A percentile compares a stretch with the other conserved stretches of the same genome.
Evolutionary conservation across 1,140 invertebrate genomes (phyloP).

Genomic region (Oryzaephilus surinamensis): DNA sequence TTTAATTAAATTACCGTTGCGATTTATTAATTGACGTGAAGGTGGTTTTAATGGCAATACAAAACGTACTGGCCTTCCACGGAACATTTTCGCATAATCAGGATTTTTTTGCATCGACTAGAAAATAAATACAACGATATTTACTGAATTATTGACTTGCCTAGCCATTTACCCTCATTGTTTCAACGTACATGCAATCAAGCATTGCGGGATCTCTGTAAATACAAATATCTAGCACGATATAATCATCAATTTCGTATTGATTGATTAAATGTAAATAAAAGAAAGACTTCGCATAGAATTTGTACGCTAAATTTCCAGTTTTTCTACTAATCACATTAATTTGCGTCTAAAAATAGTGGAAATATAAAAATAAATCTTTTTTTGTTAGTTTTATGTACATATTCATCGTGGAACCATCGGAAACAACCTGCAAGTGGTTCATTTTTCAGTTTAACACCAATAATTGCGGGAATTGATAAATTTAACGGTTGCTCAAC

Average conservation of each 20-base stretch:
- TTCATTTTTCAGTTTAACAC: slow-evolving; percentile 48
- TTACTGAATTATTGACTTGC: too few species aligned
- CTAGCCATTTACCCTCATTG: slow-evolving; percentile 51
- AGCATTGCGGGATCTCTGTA: slow-evolving; percentile 73
- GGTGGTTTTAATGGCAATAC: slow-evolving; percentile 45
- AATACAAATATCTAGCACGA: slow-evolving; percentile 71
- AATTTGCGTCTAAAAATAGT: slow-evolving; percentile 60
- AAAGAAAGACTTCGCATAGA: slow-evolving; percentile 65
- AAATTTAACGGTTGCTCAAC: slow-evolving; percentile 72
- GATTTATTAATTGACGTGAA: slow-evolving; percentile 6
- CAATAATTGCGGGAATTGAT: slow-evolving; percentile 48
- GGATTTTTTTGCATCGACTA: slow-evolving; percentile 68
- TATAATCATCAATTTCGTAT: slow-evolving; percentile 60
- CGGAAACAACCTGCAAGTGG: slow-evolving; percentile 52
- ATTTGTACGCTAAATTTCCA: slow-evolving; percentile 48
- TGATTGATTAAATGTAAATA: slow-evolving; percentile 85
- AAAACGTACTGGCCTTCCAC: slow-evolving; percentile 62
- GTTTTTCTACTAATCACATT: slow-evolving; percentile 55
- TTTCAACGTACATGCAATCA: slow-evolving; percentile 75
- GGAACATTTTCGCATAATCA: slow-evolving; percentile 68
- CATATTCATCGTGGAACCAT: slow-evolving; percentile 61
- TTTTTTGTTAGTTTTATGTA: slow-evolving; percentile 28
- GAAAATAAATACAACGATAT: slow-evolving; percentile 12
- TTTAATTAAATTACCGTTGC: slow-evolving; percentile 46
- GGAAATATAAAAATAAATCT: background rate